A percentile compares a stretch with the other conserved stretches of the same genome.
phyloP scores from a whole-genome alignment of 2,888 invertebrate species.

The Eupithecia abbreviata region DNA sequence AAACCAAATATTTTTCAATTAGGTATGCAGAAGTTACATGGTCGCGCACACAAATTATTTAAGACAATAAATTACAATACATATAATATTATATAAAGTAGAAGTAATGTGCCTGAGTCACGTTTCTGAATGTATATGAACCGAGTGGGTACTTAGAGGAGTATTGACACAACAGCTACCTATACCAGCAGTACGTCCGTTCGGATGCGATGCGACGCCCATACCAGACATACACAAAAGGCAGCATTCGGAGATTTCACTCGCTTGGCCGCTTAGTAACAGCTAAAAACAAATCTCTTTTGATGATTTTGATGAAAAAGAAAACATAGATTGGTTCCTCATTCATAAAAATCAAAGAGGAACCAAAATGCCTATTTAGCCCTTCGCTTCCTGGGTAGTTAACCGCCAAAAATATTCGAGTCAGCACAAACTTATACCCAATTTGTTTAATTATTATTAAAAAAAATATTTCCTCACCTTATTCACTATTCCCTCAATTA shows the following conservation, averaged over 20 bases:
- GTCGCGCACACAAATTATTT: not conserved
- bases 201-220: conserved; percentile 6
- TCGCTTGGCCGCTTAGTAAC: not conserved
- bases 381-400: no score
- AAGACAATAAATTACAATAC: conserved; percentile 18
- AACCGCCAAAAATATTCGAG: not conserved
- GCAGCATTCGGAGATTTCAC: conserved; percentile 21
- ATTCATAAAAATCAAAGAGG: not conserved
- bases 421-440: not conserved
- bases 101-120: conserved; percentile 30
- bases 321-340: not conserved
- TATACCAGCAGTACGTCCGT: not conserved
- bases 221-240: conserved; percentile 27
- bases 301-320: not conserved
- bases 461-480: not conserved
- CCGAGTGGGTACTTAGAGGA: conserved; percentile 4
- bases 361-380: not conserved
- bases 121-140: conserved; percentile 35
- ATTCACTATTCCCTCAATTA: not conserved
- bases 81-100: conserved; percentile 34
- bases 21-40: not conserved
- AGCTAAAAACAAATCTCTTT: not conserved
- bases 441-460: not conserved
- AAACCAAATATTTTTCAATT: no score
- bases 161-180: not conserved